Evolutionary conservation across 2,113 vertebrate genomes (phyloP), one percentile per base, ranked within the genome.

Genomic region (Sinocyclocheilus grahami): DNA sequence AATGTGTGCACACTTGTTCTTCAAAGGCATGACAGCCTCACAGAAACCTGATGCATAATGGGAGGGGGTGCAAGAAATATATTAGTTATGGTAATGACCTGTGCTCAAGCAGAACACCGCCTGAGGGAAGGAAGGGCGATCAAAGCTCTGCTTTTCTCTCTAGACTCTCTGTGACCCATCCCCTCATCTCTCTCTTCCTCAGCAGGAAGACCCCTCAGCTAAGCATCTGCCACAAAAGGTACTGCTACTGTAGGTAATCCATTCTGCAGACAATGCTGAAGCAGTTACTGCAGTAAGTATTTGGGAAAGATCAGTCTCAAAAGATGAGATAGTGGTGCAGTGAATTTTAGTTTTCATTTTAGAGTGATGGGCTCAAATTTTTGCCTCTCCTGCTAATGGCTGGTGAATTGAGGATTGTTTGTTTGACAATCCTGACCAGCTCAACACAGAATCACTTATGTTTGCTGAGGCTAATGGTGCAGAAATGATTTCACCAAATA

Each of bases 41-140:
- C 80, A 80, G 79, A 89, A 89, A 89, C 86, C 85, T 92, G 89
- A 87, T 86, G 83, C 81, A 65, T 86, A 83, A 83, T 46, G 72
- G 33, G 72, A 62, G 48, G 82, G 89, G 87, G 7, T 76, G 67
- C 71, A 82, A 82, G 53, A 85, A 87, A 82, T 79, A 87, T 91
- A 92, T 92, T 84, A 92, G 90, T 93, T 92, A 90, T 88, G 89
- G 82, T 86, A 84, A 92, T 92, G 80, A 83, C 82, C 76, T 82
- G 72, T 84, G 78, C 62, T 88, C 53, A 86, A 79, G 86, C 76
- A 87, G 81, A 88, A 83, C 77, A 85, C 82, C 80, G 88, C 87
- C 89, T 87, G 86, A 76, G 83, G 87, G 90, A 74, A 91, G 74
- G 67, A 87, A 89, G 33, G 83, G 55, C 77, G 88, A 90, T 92